Base-by-base conservation (phyloP, 92 coral and sea anemone species). In the Epizoanthus fatuus region DNA sequence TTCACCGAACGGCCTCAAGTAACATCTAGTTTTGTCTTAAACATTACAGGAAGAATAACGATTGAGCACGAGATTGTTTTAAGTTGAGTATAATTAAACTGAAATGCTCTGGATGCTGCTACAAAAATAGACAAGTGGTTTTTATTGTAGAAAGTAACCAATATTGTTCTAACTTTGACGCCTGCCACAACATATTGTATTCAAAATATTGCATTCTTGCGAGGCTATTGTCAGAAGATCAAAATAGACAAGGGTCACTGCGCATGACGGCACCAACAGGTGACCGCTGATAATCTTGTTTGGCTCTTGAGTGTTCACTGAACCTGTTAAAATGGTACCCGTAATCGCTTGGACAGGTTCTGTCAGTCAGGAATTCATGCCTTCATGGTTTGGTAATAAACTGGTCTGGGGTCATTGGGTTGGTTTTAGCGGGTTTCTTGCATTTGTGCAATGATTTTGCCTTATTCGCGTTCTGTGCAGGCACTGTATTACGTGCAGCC, bases 311-410 rank as follows among this genome's bases (percentile, higher is more conserved):
- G 69, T 77, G 82, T 40, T 42, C 39, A 39, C 70, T 56, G 57
- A 19, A 60, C 53, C 16, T 64, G 51, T 39, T 59, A 35, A 77
- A 35, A 20, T 38, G 63, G 51, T 29, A 77, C 82, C 82, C 63
- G 82, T 19, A 19, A 4, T 60, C 82, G 69, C 69, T 60, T 60
- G 82, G 19, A 10, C 49, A 15, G 55, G 19, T 59, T 39, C 45
- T 58, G 58, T 77, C 69, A 77, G 11, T 60, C 70, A 44, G 69
- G 47, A 77, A 77, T 77, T 77, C 82, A 77, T 77, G 82, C 82
- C 82, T 77, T 77, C 44, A 77, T 77, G 82, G 82, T 77, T 77
- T 77, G 70, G 65, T 77, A 77, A 77, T 77, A 77, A 77, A 59
- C 69, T 59, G 56, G 58, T 11, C 53, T 60, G 57, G 82, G 82